These are phyloP conservation scores for Anthoscopus minutus DNA, from an alignment of 2,113 vertebrate genomes.

Conservation along the genomic window DNA sequence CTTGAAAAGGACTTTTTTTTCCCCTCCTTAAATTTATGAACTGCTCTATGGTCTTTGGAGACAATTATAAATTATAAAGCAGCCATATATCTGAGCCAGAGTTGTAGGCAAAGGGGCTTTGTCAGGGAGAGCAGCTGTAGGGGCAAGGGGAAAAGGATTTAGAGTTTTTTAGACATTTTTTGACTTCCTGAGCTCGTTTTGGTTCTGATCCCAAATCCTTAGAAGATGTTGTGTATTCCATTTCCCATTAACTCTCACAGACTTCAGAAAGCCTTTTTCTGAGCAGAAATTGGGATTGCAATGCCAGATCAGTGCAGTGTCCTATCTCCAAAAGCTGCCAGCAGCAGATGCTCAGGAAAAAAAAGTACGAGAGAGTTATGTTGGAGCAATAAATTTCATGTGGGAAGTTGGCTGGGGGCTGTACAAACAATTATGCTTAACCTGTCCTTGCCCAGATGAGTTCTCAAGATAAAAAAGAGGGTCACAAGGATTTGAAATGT, in stretches of 20 bases:
- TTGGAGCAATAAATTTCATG: conserved; percentile 27
- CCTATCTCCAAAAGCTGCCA: conserved; percentile 38
- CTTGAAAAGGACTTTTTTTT: not conserved
- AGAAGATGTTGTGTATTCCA: not conserved
- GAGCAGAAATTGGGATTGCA: conserved; percentile 18
- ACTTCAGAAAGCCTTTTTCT: conserved; percentile 9
- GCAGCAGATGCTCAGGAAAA: not conserved
- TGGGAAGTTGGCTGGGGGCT: not conserved
- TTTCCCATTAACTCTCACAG: conserved; percentile 14
- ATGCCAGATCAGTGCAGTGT: not conserved
- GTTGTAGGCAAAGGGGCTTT: not conserved
- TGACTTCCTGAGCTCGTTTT: not conserved
- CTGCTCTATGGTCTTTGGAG: not conserved
- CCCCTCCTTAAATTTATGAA: not conserved
- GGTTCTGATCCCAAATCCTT: not conserved
- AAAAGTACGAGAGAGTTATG: not conserved
- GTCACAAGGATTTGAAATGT: not conserved
- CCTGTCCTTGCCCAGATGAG: not conserved
- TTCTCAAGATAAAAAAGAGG: not conserved
- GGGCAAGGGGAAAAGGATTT: not conserved
- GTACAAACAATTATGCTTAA: not conserved
- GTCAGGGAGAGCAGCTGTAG: not conserved
- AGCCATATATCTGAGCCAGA: not conserved
- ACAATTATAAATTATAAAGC: conserved; percentile 8
- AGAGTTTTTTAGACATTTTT: not conserved